Conservation (phyloP, 2,113 vertebrate genomes). For the Eulacestoma nigropectus region DNA sequence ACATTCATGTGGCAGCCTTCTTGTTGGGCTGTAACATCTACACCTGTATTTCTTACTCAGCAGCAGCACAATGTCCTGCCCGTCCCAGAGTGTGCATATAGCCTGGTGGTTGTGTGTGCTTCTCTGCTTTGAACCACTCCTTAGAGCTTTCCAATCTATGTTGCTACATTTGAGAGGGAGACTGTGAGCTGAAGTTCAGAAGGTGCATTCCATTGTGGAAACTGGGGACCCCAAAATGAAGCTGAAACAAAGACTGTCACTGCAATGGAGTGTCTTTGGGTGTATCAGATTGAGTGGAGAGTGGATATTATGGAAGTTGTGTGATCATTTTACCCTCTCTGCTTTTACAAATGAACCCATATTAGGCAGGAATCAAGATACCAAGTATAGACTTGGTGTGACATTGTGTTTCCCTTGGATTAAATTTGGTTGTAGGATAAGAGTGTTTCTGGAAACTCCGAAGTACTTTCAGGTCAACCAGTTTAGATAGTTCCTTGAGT, state of each 20-base stretch:
- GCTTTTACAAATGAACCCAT: neutral
- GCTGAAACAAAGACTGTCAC: neutral
- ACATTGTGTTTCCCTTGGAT: neutral
- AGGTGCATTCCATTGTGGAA: neutral
- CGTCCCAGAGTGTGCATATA: accelerated
- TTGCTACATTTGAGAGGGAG: neutral
- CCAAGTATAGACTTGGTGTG: neutral
- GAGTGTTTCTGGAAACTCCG: neutral
- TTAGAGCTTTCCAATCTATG: neutral
- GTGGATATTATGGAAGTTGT: neutral
- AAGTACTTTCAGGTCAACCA: neutral
- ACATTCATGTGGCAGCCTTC: neutral
- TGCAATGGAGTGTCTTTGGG: neutral
- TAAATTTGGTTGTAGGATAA: neutral
- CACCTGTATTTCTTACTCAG: neutral
- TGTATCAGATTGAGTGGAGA: neutral
- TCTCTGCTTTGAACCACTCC: neutral
- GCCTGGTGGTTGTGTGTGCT: neutral
- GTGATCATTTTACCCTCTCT: neutral
- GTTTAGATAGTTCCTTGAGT: neutral
- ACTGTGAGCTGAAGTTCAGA: neutral
- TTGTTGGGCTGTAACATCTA: neutral
- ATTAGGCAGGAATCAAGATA: neutral
- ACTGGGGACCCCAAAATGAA: neutral
- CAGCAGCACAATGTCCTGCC: neutral